Evolutionary conservation across 23 tunicate genomes (phyloP).

Genomic region (Styela clava): DNA sequence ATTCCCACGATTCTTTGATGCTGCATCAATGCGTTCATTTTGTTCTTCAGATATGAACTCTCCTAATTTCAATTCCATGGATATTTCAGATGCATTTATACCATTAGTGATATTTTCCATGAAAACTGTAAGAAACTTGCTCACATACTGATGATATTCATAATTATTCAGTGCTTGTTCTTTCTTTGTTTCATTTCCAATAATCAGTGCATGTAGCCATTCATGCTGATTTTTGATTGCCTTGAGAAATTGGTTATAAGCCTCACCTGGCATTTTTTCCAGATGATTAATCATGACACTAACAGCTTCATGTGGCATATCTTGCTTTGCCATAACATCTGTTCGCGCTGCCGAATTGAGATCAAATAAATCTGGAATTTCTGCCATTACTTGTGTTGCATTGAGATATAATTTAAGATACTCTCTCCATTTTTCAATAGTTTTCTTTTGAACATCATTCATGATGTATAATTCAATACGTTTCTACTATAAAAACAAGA

Average conservation of each 20-base stretch:
- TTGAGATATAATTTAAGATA: background rate
- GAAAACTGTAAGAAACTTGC: slow-evolving; percentile 10
- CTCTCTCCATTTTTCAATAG: background rate
- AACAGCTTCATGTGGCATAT: slow-evolving; percentile 23
- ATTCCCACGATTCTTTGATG: slow-evolving; percentile 4
- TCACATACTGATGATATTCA: slow-evolving; percentile 7
- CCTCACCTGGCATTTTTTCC: background rate
- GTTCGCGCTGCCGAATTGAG: background rate
- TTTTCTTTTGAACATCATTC: background rate
- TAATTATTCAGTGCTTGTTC: background rate
- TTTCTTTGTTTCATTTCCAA: slow-evolving; percentile 4
- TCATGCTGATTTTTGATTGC: slow-evolving; percentile 11
- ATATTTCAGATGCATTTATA: slow-evolving; percentile 6
- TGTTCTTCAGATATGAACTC: slow-evolving; percentile 12
- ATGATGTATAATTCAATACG: background rate
- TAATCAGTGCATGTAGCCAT: slow-evolving; percentile 18
- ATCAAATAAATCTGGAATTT: background rate
- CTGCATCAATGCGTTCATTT: slow-evolving; percentile 13
- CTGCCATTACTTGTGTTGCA: background rate
- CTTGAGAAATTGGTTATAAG: background rate
- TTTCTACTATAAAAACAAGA: no score
- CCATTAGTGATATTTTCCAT: background rate
- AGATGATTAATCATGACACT: slow-evolving; percentile 1
- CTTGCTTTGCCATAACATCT: slow-evolving; percentile 1
- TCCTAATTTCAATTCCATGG: background rate